Base-by-base conservation (phyloP, 2,113 vertebrate genomes). In the Typhlomys cinereus region DNA sequence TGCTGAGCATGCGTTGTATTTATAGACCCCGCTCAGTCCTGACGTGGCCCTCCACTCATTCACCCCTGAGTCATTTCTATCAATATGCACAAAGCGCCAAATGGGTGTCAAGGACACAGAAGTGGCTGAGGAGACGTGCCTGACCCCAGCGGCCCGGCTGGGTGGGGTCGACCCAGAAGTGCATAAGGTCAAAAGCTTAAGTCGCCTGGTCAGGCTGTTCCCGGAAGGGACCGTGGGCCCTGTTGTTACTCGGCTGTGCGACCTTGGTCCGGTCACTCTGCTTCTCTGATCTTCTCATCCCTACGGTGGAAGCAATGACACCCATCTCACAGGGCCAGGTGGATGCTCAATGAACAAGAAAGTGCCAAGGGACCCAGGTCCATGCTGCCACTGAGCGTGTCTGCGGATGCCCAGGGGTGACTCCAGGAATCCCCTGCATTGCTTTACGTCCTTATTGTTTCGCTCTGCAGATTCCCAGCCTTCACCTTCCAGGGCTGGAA, bases 51-150 rank as follows among this genome's bases (percentile, higher is more conserved):
- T 54, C 41, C 66, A 48, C 23, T 59, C 90, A 69, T 90, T 94
- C 90, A 79, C n/a, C 88, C 1, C 0, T 85, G 82, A n/a, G 20
- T 88, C 90, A 85, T 50, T 74, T 46, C 90, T 76, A 66, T 93
- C 82, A 66, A 52, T 92, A 78, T 94, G 94, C 90, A 93, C 90
- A 75, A 70, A 94, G 85, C 69, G 83, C 88, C 71, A 44, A 90
- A 23, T 69, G 85, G 88, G 59, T 57, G 82, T 87, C 57, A 82
- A 87, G 73, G 71, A 66, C 50, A 44, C 62, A 85, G 15, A 69
- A 54, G 41, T 36, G 78, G 57, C 18, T 41, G 62, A 66, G 64
- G 23, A 39, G 21, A 50, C 0, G 9, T 57, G n/a, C 73, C 50
- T 82, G 90, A 17, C 76, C 85, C 62, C 6, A 17, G 64, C 11